Percentiles rank a stretch among this genome's conserved stretches.
These are phyloP conservation scores for Gallinago jamesoni DNA, from an alignment of 2,113 vertebrate species.

Conservation along the genomic window DNA sequence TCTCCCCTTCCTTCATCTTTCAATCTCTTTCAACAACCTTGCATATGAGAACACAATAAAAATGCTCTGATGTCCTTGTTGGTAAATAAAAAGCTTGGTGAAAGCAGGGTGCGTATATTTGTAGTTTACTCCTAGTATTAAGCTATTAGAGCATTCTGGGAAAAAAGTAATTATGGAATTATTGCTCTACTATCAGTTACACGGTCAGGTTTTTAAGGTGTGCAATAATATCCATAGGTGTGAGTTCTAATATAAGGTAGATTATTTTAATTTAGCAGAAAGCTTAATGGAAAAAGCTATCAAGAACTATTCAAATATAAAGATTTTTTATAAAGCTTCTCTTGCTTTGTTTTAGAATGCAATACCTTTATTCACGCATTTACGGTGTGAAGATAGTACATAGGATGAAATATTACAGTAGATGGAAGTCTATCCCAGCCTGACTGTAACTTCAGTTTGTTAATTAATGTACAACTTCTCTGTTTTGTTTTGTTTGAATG, in stretches of 20 bases:
- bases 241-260: background rate
- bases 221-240: background rate
- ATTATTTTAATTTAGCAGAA: background rate
- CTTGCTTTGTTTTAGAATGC: background rate
- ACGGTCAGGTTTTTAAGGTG: background rate
- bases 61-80: background rate
- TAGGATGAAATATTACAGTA: background rate
- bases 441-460: background rate
- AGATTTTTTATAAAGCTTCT: background rate
- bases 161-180: conserved; percentile 10
- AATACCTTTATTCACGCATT: background rate
- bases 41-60: conserved; percentile 35
- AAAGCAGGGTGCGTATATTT: background rate
- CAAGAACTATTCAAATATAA: background rate
- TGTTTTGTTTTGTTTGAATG: background rate
- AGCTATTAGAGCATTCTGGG: background rate
- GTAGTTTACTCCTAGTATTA: background rate
- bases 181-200: background rate
- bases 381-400: background rate
- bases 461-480: background rate
- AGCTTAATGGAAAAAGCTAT: background rate
- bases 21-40: conserved; percentile 51
- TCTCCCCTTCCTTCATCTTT: conserved; percentile 58
- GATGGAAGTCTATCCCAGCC: background rate
- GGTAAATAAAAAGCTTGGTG: background rate